Conservation (phyloP, 2,113 vertebrate genomes). For the Raphicerus campestris region DNA sequence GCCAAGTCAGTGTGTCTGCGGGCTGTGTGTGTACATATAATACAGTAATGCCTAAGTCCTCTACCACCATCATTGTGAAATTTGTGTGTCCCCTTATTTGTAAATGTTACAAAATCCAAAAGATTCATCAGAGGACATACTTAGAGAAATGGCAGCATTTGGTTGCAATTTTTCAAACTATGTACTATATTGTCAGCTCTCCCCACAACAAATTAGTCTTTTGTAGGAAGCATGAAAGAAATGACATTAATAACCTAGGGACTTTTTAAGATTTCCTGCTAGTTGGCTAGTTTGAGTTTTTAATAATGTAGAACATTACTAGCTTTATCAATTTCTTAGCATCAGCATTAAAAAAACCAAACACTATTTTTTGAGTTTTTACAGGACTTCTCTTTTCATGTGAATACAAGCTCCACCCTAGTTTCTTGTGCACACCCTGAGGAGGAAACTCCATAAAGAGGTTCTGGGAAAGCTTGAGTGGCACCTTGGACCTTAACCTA, state of each 20-base stretch:
- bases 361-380: not conserved
- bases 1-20: fast-evolving
- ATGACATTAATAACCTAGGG: too few species aligned
- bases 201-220: not conserved
- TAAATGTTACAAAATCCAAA: not conserved
- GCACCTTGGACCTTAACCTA: too few species aligned
- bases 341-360: not conserved
- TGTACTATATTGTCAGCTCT: fast-evolving
- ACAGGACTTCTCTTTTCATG: not conserved
- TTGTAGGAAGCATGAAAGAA: not conserved
- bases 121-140: not conserved
- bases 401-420: too few species aligned
- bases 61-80: fast-evolving
- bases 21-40: fast-evolving
- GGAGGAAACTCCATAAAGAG: not conserved
- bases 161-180: not conserved
- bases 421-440: not conserved
- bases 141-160: not conserved
- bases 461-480: too few species aligned
- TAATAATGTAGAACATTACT: not conserved
- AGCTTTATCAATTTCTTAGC: not conserved
- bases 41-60: fast-evolving
- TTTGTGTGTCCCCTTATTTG: not conserved
- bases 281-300: not conserved
- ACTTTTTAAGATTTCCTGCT: not conserved